Conservation (phyloP, 2,113 vertebrate species). For the Eulemur rufifrons region DNA sequence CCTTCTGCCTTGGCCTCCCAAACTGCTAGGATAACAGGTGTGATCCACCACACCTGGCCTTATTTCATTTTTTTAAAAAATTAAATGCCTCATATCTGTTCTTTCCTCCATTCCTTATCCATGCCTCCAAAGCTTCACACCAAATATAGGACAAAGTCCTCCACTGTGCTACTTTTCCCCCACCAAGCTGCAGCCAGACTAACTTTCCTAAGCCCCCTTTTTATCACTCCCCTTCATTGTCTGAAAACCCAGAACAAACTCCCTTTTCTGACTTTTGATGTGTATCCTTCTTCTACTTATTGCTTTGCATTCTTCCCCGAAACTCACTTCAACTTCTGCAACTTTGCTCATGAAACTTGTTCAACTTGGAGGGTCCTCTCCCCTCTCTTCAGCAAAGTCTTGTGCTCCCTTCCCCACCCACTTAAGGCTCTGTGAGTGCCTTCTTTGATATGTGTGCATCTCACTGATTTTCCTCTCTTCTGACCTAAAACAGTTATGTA, state of each 20-base stretch:
- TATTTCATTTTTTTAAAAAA: not conserved
- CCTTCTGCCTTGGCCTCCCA: too few relatives aligned
- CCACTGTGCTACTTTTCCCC: not conserved
- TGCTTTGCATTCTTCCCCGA: not conserved
- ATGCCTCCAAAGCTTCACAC: not conserved
- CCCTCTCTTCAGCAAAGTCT: not conserved
- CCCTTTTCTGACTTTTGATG: not conserved
- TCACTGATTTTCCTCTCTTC: not conserved
- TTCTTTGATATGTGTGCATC: not conserved
- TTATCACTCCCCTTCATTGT: not conserved
- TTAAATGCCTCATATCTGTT: not conserved
- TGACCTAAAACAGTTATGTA: not conserved
- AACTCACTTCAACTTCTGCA: not conserved
- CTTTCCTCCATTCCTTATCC: not conserved
- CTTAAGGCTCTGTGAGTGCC: rapidly evolving
- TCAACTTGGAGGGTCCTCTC: not conserved
- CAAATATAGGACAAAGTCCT: not conserved
- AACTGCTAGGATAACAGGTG: too few relatives aligned
- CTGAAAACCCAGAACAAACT: not conserved
- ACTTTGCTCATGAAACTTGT: not conserved
- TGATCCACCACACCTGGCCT: not conserved
- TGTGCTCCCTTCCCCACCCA: rapidly evolving
- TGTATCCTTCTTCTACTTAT: not conserved
- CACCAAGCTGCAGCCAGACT: not conserved
- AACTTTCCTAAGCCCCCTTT: not conserved